Evolutionary conservation across 2,113 vertebrate species (phyloP).

Genomic region (Lampris incognitus): DNA sequence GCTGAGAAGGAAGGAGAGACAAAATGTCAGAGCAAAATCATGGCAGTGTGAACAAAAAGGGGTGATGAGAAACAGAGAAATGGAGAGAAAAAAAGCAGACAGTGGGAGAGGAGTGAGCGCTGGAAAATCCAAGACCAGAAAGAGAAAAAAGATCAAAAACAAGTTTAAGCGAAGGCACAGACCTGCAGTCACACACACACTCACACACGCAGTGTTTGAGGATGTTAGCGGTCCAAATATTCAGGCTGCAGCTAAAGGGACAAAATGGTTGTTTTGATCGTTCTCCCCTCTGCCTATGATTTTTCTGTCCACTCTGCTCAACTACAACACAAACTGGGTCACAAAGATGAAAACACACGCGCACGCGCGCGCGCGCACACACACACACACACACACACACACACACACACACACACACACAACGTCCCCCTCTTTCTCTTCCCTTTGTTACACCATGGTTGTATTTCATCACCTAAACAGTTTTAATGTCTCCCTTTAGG

Average conservation of each 20-base stretch:
- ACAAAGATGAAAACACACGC: not conserved
- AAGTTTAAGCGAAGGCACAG: not conserved
- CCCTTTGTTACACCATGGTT: not conserved
- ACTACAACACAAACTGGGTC: constrained; percentile 8
- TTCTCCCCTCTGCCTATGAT: not conserved
- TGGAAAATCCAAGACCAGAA: not conserved
- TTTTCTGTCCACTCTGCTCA: constrained; percentile 4
- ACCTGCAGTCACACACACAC: not conserved
- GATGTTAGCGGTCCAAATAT: constrained; percentile 12
- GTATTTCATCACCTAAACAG: constrained; percentile 26
- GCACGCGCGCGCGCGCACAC: not conserved
- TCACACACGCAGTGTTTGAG: not conserved
- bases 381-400: not conserved
- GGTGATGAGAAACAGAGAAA: not conserved
- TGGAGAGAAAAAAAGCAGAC: constrained; percentile 1
- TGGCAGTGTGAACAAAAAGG: too few species aligned
- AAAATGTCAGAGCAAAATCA: not conserved
- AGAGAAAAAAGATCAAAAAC: constrained; percentile 6
- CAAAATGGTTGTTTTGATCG: not conserved
- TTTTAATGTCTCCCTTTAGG: constrained; percentile 43
- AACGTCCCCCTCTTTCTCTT: not conserved
- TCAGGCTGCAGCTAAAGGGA: constrained; percentile 26
- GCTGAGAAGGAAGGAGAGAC: not conserved
- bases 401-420: not conserved
- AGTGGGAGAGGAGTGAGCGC: too few species aligned